A percentile compares a stretch with the other conserved stretches of the same genome.
These are phyloP conservation scores for Eurypyga helias DNA, from an alignment of 2,113 vertebrate genomes.

Conservation along the genomic window DNA sequence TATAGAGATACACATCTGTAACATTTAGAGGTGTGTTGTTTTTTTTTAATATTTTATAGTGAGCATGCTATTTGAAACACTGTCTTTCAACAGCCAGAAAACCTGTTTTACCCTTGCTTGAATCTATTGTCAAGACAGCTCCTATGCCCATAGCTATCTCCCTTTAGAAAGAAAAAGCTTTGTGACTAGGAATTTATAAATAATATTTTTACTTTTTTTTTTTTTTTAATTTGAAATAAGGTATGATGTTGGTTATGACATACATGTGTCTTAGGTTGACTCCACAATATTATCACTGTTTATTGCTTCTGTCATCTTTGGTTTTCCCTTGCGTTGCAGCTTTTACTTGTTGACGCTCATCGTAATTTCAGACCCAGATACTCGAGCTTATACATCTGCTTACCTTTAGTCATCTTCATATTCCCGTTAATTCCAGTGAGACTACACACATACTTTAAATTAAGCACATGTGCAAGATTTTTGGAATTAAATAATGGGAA, in stretches of 20 bases:
- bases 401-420: conserved; percentile 14
- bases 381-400: conserved; percentile 31
- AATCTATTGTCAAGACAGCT: background rate
- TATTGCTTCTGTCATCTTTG: conserved; percentile 27
- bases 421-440: background rate
- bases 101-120: background rate
- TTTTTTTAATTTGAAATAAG: background rate
- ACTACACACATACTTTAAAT: background rate
- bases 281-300: background rate
- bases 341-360: conserved; percentile 11
- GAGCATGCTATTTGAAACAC: background rate
- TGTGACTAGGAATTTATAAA: background rate
- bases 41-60: background rate
- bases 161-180: background rate
- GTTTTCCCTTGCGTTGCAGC: background rate
- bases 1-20: background rate
- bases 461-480: background rate
- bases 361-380: conserved; percentile 5
- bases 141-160: background rate
- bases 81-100: background rate
- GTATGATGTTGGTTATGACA: background rate
- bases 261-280: background rate
- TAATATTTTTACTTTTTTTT: background rate
- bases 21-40: background rate
- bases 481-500: background rate